phyloP scores from a whole-genome alignment of 2,888 invertebrate genomes.

The Ectobius pallidus region DNA sequence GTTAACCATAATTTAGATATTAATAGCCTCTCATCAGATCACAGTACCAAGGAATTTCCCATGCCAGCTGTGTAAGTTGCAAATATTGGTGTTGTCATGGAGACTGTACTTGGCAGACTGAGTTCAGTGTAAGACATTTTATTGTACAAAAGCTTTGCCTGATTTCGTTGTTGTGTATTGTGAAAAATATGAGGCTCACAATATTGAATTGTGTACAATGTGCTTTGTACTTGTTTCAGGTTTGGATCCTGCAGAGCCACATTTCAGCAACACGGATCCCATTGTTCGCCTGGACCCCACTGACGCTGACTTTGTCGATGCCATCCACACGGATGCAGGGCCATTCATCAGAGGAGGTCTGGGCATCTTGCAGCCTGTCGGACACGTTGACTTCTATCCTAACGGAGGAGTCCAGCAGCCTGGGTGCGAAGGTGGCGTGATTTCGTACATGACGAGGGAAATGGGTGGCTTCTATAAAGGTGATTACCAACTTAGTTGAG shows the following conservation, averaged over 20 bases:
- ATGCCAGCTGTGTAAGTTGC: no score
- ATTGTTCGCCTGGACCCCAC: slow-evolving; percentile 83
- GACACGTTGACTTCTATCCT: slow-evolving; percentile 66
- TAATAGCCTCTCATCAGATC: no score
- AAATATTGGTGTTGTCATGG: no score
- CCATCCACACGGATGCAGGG: slow-evolving; percentile 86
- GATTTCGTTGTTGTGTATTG: no score
- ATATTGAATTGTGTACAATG: no score
- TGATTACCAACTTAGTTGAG: slow-evolving; percentile 48
- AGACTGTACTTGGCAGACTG: no score
- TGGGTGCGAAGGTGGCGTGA: slow-evolving; percentile 62
- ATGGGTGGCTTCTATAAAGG: slow-evolving; percentile 68
- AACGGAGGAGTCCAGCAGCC: slow-evolving; percentile 67
- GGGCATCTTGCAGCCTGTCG: slow-evolving; percentile 63
- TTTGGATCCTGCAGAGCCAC: slow-evolving; percentile 91
- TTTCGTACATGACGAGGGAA: slow-evolving; percentile 67
- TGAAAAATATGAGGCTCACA: no score
- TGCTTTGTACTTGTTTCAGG: slow-evolving; percentile 55
- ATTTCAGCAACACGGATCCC: slow-evolving; percentile 80
- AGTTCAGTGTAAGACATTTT: no score
- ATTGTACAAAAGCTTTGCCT: no score
- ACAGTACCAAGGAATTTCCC: no score
- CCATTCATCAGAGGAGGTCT: slow-evolving; percentile 76
- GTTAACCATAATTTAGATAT: no score
- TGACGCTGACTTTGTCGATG: slow-evolving; percentile 88